Evolutionary conservation across 2,888 invertebrate species (phyloP), one percentile per base, ranked within the genome.

Genomic region (Sphaerophoria rueppellii): DNA sequence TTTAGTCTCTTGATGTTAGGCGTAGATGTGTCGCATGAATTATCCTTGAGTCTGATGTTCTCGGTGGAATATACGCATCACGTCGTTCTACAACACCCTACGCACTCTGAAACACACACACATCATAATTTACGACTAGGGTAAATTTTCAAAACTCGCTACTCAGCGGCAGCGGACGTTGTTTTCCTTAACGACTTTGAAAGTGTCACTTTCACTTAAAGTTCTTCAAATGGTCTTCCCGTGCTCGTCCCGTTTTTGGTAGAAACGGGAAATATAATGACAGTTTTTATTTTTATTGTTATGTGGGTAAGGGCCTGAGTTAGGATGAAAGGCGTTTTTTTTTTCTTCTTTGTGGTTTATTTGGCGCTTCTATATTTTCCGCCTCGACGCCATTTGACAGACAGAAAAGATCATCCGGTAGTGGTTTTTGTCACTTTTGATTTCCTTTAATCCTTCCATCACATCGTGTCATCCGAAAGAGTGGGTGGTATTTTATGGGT

Each of bases 181-280:
- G 24, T 11, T 37, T 37, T 73, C 69, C 85, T 81, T 76, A 54
- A 81, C 76, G 81, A 77, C 85, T 77, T 81, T 80, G 69, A 70
- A 81, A 85, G 72, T 85, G 85, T 85, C 85, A 85, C 72, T 81
- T 81, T 85, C 80, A 76, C 81, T 85, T 69, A 67, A 63, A 80
- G 61, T 76, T 34, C 57, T 69, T 67, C 52, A 61, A 73, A 72
- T 60, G 24, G 16, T 14, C 6, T 75, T 9, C 34, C 48, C 61
- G 24, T 24, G 24, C 24, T 24, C 24, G 24, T 43, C 69, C 43
- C 57, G 43, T 76, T 83, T 77, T 73, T 72, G 73, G 40, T 9
- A 24, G 24, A 24, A 81, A 81, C 70, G 76, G 73, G 57, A 81
- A 77, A 70, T 63, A 54, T 63, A 60, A 35, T 85, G 85, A 81